Evolutionary conservation across 2,888 invertebrate genomes (phyloP), one percentile per base, ranked within the genome.

Genomic region (Clunio marinus): DNA sequence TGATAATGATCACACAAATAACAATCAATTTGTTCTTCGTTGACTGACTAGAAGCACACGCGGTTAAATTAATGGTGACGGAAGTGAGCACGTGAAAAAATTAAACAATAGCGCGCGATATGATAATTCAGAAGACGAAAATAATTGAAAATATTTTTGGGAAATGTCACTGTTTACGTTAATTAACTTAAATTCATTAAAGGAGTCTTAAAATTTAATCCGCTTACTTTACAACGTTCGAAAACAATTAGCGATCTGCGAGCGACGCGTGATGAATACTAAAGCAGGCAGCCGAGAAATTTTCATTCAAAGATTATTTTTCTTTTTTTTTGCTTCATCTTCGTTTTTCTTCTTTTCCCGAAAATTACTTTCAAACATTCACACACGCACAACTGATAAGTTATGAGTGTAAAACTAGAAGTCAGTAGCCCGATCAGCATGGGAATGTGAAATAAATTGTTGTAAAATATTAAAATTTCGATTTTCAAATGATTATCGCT

Each of bases 1-100:
- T 27, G n/a, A 57, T 57, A 10, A 57, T 27, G 27, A 57, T 57
- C 57, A 57, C 27, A 27, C 57, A 57, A 57, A 51, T 51, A 51
- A 57, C 57, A 57, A 51, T 57, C 57, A 57, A 57, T 57, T 57
- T 57, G 3, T 4, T 51, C 22, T 13, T 4, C 22, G 51, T 51
- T 51, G 51, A 51, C n/a, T n/a, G n/a, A n/a, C 51, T 3, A 13
- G 51, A 5, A 51, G 22, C 51, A 51, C 51, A 51, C 20, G 51
- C 51, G 51, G 5, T 22, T 5, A 20, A 51, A 4, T 22, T 51
- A 5, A 51, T 51, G 51, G 10, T 22, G 51, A 32, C 32, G 32
- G 10, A 8, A 22, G 7, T 51, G 17, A 41, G 10, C 2, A n/a
- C n/a, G n/a, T n/a, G n/a, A n/a, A n/a, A n/a, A n/a, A n/a, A n/a